Base-by-base conservation (phyloP, 2,888 invertebrate genomes). In the Lycophotia porphyrea region DNA sequence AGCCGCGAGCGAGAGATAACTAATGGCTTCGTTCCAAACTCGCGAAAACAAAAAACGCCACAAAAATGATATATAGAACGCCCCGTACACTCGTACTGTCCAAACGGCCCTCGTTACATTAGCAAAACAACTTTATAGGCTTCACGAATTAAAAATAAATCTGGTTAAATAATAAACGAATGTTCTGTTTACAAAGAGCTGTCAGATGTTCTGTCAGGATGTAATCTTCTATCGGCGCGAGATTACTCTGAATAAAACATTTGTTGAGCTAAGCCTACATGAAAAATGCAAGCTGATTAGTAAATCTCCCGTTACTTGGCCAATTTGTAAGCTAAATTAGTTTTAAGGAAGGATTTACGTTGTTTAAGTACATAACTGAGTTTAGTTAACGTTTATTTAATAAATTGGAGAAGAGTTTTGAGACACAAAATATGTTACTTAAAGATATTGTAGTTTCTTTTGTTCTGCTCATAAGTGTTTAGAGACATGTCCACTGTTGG, bases 11-110 rank as follows among this genome's bases (percentile, higher is more conserved):
- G 66, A 78, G 74, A 85, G 83, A 88, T 86, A 90, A 88, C 87
- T 89, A 91, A 92, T 91, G 90, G 90, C 88, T 72, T 80, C 76
- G 88, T 88, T 88, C 88, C 87, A 88, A 91, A 89, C 87, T 86
- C 84, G 84, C 82, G 71, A 87, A 89, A 87, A 87, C 84, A 88
- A 90, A 90, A 88, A 83, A 80, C n/a, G 60, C 70, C 66, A 83
- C 82, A 85, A 83, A 89, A 88, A 88, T 90, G 82, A 90, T 89
- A 86, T 87, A 89, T 88, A 82, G 69, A 69, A 78, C 36, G 71
- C 78, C 76, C 39, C 39, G 8, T 39, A 63, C n/a, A 18, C 39
- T 63, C 80, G 79, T 77, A 77, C 74, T 66, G 76, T 75, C 72
- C 65, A 81, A 84, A 78, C 47, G 67, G 65, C 49, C 58, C 68